Base-by-base conservation (phyloP, 2,113 vertebrate species). In the Scytalopus superciliaris region DNA sequence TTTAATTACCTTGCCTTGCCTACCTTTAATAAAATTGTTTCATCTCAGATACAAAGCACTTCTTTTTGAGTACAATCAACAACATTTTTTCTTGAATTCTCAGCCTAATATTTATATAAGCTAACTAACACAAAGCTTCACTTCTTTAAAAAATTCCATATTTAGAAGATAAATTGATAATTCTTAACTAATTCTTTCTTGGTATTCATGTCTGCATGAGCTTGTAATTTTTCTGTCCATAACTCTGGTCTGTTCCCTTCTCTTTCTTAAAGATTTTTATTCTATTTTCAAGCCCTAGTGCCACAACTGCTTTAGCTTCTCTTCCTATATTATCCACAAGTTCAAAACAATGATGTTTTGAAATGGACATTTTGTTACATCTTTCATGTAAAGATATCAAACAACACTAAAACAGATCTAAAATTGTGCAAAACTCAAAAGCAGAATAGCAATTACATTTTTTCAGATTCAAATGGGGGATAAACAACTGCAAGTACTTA, bases 1-100 rank as follows among this genome's bases (percentile, higher is more conserved):
- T 91, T 95, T 94, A 95, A 94, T 94, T 89, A 96, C 44, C 18
- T 72, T 42, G 23, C 70, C 42, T 72, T 84, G 28, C 56, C 56
- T 69, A 52, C 47, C 30, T 92, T 92, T 91, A 94, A 83, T 81
- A 94, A 94, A 94, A 68, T 44, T 64, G 62, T 96, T 94, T 96
- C 80, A 97, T 90, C 86, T 97, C 49, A 93, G 89, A 96, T 62
- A 89, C 74, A 95, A 94, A 94, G 75, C 45, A 47, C 12, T 85
- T 81, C 18, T 89, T 84, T 89, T 60, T 87, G 27, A 94, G 45
- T 49, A 72, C 14, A 62, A 73, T 76, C 45, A 76, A 77, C 42
- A 90, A 22, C 44, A 53, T 25, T 77, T 68, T 88, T 76, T 37
- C 89, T 87, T 44, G 73, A 28, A 81, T 87, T 27, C 13, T 89